phyloP scores from a whole-genome alignment of 2,113 vertebrate species.

The Emydura subglobosa region DNA sequence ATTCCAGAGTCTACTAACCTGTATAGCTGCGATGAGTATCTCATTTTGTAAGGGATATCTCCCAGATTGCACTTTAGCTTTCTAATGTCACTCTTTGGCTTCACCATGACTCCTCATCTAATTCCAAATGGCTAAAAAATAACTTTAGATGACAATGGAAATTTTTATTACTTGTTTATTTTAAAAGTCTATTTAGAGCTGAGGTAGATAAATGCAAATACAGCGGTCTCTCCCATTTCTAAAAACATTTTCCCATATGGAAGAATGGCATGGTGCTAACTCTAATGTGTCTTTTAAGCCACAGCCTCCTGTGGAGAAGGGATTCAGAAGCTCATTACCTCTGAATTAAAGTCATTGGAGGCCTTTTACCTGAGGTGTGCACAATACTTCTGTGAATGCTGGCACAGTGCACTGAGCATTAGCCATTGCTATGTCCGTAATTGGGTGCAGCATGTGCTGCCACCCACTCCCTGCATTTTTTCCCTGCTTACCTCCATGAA shows the following conservation, averaged over 20 bases:
- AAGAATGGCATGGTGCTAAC: background rate
- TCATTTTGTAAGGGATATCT: slow-evolving; percentile 17
- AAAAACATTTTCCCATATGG: background rate
- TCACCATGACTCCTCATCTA: background rate
- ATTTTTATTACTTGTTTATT: background rate
- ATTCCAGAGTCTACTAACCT: slow-evolving; percentile 18
- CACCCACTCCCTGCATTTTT: background rate
- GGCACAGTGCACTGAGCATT: background rate
- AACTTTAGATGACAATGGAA: background rate
- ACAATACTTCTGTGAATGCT: background rate
- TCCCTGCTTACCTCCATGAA: accelerated
- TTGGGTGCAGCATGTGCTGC: accelerated
- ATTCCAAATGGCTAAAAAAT: background rate
- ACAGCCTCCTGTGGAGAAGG: background rate
- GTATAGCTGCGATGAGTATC: background rate
- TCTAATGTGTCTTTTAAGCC: background rate
- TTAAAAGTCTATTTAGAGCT: background rate
- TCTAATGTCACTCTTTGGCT: background rate
- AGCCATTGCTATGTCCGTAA: background rate
- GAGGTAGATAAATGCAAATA: background rate
- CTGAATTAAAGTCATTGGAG: background rate
- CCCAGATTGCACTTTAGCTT: slow-evolving; percentile 6
- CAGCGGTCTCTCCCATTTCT: background rate
- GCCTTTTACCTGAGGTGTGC: background rate
- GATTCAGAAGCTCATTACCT: background rate